Conservation (phyloP, 2,888 invertebrate genomes). For the Loripinus fragilis region DNA sequence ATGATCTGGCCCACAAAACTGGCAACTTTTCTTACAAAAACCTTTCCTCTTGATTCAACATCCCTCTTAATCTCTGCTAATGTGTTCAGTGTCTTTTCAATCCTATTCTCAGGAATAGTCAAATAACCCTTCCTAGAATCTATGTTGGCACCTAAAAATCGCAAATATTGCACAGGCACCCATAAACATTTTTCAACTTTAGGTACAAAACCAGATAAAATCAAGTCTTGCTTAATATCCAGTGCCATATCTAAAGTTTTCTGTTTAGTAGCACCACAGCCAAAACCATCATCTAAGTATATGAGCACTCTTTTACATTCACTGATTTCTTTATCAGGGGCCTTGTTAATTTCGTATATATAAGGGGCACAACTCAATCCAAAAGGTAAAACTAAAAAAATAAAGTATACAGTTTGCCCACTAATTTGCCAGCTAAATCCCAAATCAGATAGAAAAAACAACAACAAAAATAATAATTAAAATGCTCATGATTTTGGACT, state of each 20-base stretch:
- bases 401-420: neutral
- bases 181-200: neutral
- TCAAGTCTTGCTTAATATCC: neutral
- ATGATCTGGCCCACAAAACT: neutral
- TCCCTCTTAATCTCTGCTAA: neutral
- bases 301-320: neutral
- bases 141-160: neutral
- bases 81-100: neutral
- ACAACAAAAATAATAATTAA: constrained; percentile 20
- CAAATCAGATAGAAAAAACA: constrained; percentile 3
- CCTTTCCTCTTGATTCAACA: neutral
- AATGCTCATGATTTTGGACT: too few relatives aligned
- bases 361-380: constrained; percentile 61
- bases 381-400: constrained; percentile 3
- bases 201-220: neutral
- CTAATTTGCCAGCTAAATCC: constrained; percentile 21
- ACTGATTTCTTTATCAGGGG: neutral
- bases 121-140: neutral
- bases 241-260: neutral
- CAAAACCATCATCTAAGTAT: neutral
- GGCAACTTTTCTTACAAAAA: neutral
- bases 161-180: neutral
- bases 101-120: neutral
- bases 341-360: neutral
- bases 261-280: neutral